phyloP scores from a whole-genome alignment of 2,888 invertebrate genomes.

The Lamproptera curius region DNA sequence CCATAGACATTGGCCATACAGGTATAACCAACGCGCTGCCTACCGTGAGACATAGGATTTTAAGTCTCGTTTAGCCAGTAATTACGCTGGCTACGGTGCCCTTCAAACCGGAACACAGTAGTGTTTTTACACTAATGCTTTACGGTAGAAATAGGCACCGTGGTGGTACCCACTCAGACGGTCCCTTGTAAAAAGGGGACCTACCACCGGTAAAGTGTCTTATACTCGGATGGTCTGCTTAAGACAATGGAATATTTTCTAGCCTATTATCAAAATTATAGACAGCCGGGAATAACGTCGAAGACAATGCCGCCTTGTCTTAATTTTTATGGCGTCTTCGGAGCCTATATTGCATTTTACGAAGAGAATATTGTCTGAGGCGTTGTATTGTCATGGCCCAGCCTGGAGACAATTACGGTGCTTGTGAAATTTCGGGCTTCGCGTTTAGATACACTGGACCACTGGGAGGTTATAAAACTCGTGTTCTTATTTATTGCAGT shows the following conservation, averaged over 20 bases:
- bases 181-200: no score
- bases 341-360: conserved; percentile 58
- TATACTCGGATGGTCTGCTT: conserved; percentile 57
- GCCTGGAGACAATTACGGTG: conserved; percentile 33
- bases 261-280: conserved; percentile 76
- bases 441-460: conserved; percentile 22
- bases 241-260: conserved; percentile 74
- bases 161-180: no score
- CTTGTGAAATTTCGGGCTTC: conserved; percentile 30
- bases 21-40: no score
- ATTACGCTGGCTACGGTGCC: no score
- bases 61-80: no score
- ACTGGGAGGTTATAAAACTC: conserved; percentile 18
- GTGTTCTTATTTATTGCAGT: background rate
- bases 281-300: conserved; percentile 45
- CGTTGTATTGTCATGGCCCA: conserved; percentile 41
- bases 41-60: no score
- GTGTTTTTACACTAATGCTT: no score
- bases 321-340: conserved; percentile 67
- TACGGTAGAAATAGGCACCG: no score
- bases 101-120: no score
- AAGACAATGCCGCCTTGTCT: conserved; percentile 59
- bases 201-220: no score
- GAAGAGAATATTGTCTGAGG: conserved; percentile 49
- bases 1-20: no score